Conservation (phyloP, 2,113 vertebrate genomes). For the Ascaphus truei region DNA sequence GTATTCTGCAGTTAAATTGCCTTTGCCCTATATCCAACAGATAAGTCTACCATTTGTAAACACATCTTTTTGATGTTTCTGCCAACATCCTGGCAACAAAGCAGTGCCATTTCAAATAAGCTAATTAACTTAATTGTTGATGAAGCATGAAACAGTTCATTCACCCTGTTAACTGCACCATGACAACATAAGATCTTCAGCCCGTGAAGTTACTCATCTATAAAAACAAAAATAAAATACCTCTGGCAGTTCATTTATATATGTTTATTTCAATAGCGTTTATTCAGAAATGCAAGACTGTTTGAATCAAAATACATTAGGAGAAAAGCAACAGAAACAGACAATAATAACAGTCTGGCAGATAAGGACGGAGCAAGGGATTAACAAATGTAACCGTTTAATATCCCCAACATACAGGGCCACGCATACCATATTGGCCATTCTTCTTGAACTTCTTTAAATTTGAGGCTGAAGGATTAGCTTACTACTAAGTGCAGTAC, state of each 20-base stretch:
- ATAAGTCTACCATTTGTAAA: slow-evolving; percentile 88
- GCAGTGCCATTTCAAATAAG: slow-evolving; percentile 98
- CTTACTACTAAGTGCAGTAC: too few relatives aligned
- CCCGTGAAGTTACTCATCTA: slow-evolving; percentile 85
- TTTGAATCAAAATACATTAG: neutral
- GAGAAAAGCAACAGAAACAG: neutral
- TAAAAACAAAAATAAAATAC: slow-evolving; percentile 76
- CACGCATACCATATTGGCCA: too few relatives aligned
- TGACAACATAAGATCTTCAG: slow-evolving; percentile 92
- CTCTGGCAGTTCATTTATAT: slow-evolving; percentile 76
- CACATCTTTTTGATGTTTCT: slow-evolving; percentile 96
- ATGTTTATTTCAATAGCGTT: slow-evolving; percentile 43
- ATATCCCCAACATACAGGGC: too few relatives aligned
- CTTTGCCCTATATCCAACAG: slow-evolving; percentile 68
- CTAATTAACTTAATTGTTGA: slow-evolving; percentile 99
- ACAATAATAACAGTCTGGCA: neutral
- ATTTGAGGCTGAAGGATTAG: too few relatives aligned
- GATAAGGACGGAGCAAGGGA: too few relatives aligned
- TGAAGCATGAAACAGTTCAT: slow-evolving; percentile 99
- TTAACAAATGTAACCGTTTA: too few relatives aligned
- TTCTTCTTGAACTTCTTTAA: too few relatives aligned
- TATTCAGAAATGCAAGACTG: neutral
- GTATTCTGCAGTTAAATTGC: slow-evolving; percentile 70
- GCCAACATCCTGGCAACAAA: slow-evolving; percentile 96
- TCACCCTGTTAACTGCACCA: slow-evolving; percentile 93